Evolutionary conservation across 1,140 invertebrate genomes (phyloP), one percentile per base, ranked within the genome.

Genomic region (Zaprionus vittiger): DNA sequence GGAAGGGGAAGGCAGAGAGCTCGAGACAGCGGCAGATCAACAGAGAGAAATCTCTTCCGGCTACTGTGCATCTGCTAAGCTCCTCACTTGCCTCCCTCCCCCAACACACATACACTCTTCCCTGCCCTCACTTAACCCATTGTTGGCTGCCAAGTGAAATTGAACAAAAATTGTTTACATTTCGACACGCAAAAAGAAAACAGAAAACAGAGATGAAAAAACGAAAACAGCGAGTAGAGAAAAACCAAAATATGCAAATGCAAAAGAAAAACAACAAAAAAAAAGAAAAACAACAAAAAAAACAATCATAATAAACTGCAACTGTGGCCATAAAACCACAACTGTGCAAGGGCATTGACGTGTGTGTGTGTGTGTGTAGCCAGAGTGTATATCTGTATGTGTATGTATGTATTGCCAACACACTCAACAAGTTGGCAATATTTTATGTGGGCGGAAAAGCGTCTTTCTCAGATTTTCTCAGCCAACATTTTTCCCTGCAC

Each of bases 231-330:
- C 11, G 9, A 52, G 24, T n/a, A 49, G 17, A 38, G 20, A 65
- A 65, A 65, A 38, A 65, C 2, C 12, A 63, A 77, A 82, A 73
- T 77, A 74, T 77, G 81, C 74, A 82, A 83, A 76, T 77, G 54
- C 59, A 64, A 37, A 17, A 65, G 65, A 63, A 37, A 67, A 73
- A 78, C 67, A 49, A 66, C 70, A 67, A 74, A 54, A 67, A 66
- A 73, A 79, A 24, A 68, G 61, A 63, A 28, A 62, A 66, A 77
- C 73, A 49, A 69, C 70, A 67, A 74, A 26, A 60, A 63, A 62
- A 79, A 79, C 37, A 70, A 75, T 64, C 69, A 61, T 59, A 47
- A 62, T 77, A 76, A 69, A 66, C 47, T 65, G 57, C 63, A 77
- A 56, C 44, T 56, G 44, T 47, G 52, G 41, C 17, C 54, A 37